A percentile compares a stretch with the other conserved stretches of the same genome.
These are phyloP conservation scores for Muscicapa striata DNA, from an alignment of 2,797 vertebrate species.

Conservation along the genomic window DNA sequence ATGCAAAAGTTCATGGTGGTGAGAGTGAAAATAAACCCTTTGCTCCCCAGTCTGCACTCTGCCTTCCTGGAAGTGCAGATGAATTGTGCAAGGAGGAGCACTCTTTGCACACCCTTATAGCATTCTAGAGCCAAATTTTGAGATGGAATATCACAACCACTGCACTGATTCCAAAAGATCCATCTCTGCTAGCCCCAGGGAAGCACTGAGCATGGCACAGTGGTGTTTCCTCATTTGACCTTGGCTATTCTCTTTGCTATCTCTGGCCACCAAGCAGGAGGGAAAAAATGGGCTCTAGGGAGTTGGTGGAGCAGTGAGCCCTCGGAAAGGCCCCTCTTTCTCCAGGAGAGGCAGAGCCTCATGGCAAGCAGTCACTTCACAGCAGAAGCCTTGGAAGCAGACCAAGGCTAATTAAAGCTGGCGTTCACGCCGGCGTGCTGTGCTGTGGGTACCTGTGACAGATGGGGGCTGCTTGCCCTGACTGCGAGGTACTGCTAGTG, in stretches of 20 bases:
- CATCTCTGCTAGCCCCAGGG: neutral
- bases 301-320: neutral
- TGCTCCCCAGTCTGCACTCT: neutral
- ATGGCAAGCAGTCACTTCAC: neutral
- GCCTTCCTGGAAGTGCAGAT: neutral
- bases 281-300: neutral
- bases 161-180: neutral
- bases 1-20: neutral
- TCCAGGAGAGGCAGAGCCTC: neutral
- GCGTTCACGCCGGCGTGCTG: rapidly evolving
- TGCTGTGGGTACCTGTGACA: constrained; percentile 27
- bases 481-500: neutral
- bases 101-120: neutral
- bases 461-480: neutral
- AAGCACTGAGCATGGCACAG: neutral
- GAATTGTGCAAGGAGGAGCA: rapidly evolving
- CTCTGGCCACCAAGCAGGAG: neutral
- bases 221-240: neutral
- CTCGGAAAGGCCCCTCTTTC: neutral
- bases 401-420: constrained; percentile 22
- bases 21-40: neutral
- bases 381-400: constrained; percentile 42
- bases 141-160: neutral
- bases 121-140: neutral
- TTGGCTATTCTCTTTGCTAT: neutral